These are phyloP conservation scores for Tupaia tana DNA, from an alignment of 2,113 vertebrate species.

Conservation along the genomic window DNA sequence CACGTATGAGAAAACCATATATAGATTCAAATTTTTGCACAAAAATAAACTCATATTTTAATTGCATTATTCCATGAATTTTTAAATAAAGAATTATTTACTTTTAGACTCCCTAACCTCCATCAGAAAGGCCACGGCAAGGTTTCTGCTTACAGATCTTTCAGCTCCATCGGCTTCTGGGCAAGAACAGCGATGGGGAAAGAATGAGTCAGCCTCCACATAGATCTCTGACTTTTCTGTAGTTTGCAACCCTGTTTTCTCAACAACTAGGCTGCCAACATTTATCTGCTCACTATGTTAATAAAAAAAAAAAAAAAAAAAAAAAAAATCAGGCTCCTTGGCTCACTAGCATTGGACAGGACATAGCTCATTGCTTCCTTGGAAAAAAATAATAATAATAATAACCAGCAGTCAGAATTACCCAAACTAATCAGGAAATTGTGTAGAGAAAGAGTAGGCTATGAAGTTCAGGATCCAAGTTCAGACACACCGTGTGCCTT, in stretches of 20 bases:
- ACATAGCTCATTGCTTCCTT: background rate
- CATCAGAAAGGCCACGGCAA: background rate
- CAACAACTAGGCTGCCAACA: conserved; percentile 62
- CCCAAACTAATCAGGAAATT: background rate
- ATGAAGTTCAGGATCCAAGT: background rate
- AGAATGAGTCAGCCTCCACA: background rate
- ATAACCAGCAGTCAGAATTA: conserved; percentile 14
- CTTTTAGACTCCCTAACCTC: background rate
- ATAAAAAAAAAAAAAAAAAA: background rate
- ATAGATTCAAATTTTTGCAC: too few species aligned
- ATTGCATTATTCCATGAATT: too few species aligned
- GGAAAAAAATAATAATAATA: background rate
- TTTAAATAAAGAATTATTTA: too few species aligned
- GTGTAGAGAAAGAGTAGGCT: background rate
- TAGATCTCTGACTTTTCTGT: background rate
- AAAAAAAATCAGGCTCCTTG: background rate
- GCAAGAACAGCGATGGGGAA: background rate
- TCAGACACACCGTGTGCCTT: background rate
- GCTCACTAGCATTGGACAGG: background rate
- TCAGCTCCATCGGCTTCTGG: background rate
- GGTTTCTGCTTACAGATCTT: background rate
- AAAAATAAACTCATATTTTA: too few species aligned
- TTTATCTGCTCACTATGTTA: conserved; percentile 44
- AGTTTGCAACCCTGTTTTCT: background rate
- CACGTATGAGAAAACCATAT: too few species aligned